Evolutionary conservation across 2,888 invertebrate species (phyloP), one percentile per base, ranked within the genome.

Genomic region (Amphipoea oculea): DNA sequence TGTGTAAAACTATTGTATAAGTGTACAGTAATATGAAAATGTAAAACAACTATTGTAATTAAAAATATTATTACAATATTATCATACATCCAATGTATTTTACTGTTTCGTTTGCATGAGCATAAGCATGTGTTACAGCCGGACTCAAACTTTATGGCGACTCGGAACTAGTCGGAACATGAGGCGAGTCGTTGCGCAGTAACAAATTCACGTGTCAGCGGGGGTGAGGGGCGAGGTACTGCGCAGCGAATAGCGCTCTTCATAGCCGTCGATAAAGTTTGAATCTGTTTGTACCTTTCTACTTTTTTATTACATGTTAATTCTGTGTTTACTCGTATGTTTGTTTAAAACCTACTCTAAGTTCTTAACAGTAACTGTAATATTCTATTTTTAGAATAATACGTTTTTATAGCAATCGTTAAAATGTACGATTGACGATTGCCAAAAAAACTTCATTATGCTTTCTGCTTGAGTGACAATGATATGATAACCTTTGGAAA

Each of bases 31-130:
- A 45, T 45, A 45, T 60, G 1, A n/a, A 29, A 42, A 74, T 29
- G 23, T 36, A 70, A 45, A 57, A 63, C 20, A 36, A 36, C 4
- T 63, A 62, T 36, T 63, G 57, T 20, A 29, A 36, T 36, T 36
- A 7, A 36, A 62, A 29, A 60, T 20, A 20, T 65, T 65, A 5
- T 57, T 7, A 9, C 29, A 3, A 12, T 14, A 66, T 0, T 14
- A 4, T 45, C 20, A 36, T 45, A 42, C 4, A 45, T 66, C 4
- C 1, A 23, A 20, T 45, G 20, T 65, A 36, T 51, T 70, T 48
- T 29, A 40, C 40, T 29, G 23, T 29, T 42, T 29, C 12, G 78
- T 78, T 78, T 5, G 76, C 76, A 78, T 63, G 62, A 48, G 17
- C 17, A 76, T 57, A 45, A 4, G 57, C 57, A 76, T 75, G n/a